Base-by-base conservation (phyloP, 2,797 vertebrate genomes). In the Dendrocincla fuliginosa region DNA sequence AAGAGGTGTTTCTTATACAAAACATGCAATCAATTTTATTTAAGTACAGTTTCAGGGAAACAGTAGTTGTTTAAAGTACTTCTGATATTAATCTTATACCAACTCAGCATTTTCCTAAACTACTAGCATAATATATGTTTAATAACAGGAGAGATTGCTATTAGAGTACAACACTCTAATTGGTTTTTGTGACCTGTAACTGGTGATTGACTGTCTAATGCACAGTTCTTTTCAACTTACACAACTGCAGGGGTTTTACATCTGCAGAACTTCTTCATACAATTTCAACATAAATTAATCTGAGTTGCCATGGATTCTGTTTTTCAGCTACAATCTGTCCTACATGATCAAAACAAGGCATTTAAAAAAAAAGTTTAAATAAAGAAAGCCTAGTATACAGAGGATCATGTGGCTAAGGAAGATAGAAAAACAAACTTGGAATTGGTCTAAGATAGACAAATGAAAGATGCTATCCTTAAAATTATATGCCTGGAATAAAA, bases 241-340 rank as follows among this genome's bases (percentile, higher is more conserved):
- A 93, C 24, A 70, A 28, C 10, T 80, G 13, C 47, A 65, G 92
- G 86, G 9, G 86, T 60, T 63, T 82, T 83, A 16, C 80, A 77
- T 63, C 83, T 75, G 68, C 65, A 87, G 63, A 60, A 73, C 17
- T 80, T 61, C 67, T 89, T 95, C 81, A 64, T 56, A 84, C 67
- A 95, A 82, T 13, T 86, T 6, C 32, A 87, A 80, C 27, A 39
- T 50, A 92, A 94, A 93, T 90, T 95, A 67, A 61, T n/a, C 74
- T 55, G 77, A 76, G 25, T 75, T 64, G 79, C 18, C 13, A 70
- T 16, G 8, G 16, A 70, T 86, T 89, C 57, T 75, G 13, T 33
- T 25, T 93, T 95, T 89, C 25, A 77, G 68, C 41, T 89, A 71
- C 52, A 22, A 23, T 2, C 30, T 39, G 7, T 39, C 44, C 47